Evolutionary conservation across 1,140 invertebrate genomes (phyloP).

Genomic region (Micrasema longulum): DNA sequence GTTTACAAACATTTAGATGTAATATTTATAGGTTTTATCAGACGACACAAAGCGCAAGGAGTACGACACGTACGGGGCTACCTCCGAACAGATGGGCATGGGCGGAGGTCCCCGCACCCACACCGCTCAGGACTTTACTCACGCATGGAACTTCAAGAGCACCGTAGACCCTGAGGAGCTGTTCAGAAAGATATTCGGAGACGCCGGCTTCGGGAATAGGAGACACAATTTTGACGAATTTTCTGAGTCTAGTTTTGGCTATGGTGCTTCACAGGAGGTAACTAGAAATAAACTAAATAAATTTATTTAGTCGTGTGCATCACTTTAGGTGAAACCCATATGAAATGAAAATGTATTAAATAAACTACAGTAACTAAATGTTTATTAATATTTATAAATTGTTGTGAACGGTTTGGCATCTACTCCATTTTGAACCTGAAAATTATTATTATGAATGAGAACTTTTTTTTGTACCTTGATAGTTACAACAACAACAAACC

Average conservation of each 20-base stretch:
- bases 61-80: constrained; percentile 94
- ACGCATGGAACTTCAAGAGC: constrained; percentile 87
- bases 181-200: constrained; percentile 91
- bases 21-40: constrained; percentile 86
- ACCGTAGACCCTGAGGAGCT: constrained; percentile 95
- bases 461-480: neutral
- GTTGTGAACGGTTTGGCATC: no score
- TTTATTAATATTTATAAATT: no score
- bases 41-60: constrained; percentile 93
- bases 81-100: constrained; percentile 86
- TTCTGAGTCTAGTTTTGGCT: constrained; percentile 88
- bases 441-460: no score
- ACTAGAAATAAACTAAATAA: constrained; percentile 50
- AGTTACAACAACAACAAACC: no score
- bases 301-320: neutral
- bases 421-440: no score
- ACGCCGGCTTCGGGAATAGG: constrained; percentile 75
- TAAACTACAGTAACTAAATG: no score
- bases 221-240: constrained; percentile 81
- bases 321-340: no score
- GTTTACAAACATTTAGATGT: no score
- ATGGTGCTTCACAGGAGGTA: constrained; percentile 91
- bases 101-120: constrained; percentile 67
- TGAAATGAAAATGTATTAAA: no score
- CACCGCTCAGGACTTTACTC: constrained; percentile 72